A percentile compares a stretch with the other conserved stretches of the same genome.
phyloP scores from a whole-genome alignment of 2,888 invertebrate species.

The Ornithoptera priamus region DNA sequence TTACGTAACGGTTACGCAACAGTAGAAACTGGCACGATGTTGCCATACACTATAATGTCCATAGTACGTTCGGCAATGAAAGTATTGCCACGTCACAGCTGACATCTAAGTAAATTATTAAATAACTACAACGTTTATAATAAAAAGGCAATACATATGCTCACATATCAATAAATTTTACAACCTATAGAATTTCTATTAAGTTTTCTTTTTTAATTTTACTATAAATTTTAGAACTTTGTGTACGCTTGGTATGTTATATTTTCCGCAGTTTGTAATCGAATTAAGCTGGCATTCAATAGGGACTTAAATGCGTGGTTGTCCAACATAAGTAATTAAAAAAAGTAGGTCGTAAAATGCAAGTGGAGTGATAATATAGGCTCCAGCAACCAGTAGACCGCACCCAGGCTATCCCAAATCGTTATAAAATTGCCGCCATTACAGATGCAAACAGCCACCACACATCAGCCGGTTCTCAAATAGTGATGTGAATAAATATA shows the following conservation, averaged over 20 bases:
- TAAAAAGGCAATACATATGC: too few species aligned
- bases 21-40: background rate
- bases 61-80: too few species aligned
- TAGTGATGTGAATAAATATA: slow-evolving; percentile 12
- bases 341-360: slow-evolving; percentile 16
- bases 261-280: too few species aligned
- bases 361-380: slow-evolving; percentile 16
- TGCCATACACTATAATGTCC: background rate
- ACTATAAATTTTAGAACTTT: too few species aligned
- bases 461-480: slow-evolving; percentile 9
- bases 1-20: background rate
- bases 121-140: too few species aligned
- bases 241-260: too few species aligned
- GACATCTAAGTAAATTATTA: too few species aligned
- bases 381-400: slow-evolving; percentile 9
- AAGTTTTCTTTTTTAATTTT: too few species aligned
- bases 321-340: slow-evolving; percentile 15
- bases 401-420: slow-evolving; percentile 9
- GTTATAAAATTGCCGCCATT: slow-evolving; percentile 23
- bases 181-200: too few species aligned
- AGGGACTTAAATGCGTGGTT: background rate
- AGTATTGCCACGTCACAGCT: too few species aligned
- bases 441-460: slow-evolving; percentile 18
- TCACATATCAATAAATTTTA: too few species aligned
- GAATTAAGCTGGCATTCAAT: too few species aligned